These are phyloP conservation scores for Pseudochaenichthys georgianus DNA, from an alignment of 2,797 vertebrate species.

Conservation along the genomic window DNA sequence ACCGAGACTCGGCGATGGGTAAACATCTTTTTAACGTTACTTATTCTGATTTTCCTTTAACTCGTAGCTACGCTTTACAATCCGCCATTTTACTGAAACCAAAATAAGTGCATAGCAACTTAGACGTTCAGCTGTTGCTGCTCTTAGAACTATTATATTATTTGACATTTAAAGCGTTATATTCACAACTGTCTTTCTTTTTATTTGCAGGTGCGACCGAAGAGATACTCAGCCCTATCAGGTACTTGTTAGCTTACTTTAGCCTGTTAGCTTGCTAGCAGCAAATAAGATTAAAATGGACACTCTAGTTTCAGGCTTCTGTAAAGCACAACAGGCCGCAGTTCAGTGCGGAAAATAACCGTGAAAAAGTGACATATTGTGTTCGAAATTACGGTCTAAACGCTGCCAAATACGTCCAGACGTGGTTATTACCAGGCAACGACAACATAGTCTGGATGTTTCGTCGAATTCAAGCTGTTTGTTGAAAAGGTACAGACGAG, in stretches of 20 bases:
- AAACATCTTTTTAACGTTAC: conserved; percentile 85
- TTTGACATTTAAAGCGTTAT: conserved; percentile 32
- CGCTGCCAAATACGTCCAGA: not conserved
- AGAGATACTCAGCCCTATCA: conserved; percentile 99
- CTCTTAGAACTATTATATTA: conserved; percentile 18
- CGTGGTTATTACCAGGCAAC: not conserved
- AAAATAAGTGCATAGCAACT: conserved; percentile 86
- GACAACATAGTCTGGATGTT: not conserved
- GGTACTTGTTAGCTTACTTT: conserved; percentile 86
- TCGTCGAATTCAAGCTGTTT: conserved; percentile 70
- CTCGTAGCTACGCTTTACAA: conserved; percentile 87
- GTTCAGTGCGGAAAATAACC: conserved; percentile 84
- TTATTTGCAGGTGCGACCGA: conserved; percentile 96
- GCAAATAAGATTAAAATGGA: conserved; percentile 88
- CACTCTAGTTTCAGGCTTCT: conserved; percentile 92
- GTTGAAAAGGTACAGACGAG: conserved; percentile 50
- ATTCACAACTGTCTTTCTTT: conserved; percentile 73
- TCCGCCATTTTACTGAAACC: conserved; percentile 93
- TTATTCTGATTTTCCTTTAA: conserved; percentile 71
- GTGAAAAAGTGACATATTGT: conserved; percentile 67
- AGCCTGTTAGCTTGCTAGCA: conserved; percentile 71
- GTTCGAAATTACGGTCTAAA: not conserved
- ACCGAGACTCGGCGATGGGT: conserved; percentile 99
- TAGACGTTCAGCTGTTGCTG: conserved; percentile 64
- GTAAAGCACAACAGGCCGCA: conserved; percentile 87